phyloP scores from a whole-genome alignment of 1,140 invertebrate genomes.

The Apolygus lucorum region DNA sequence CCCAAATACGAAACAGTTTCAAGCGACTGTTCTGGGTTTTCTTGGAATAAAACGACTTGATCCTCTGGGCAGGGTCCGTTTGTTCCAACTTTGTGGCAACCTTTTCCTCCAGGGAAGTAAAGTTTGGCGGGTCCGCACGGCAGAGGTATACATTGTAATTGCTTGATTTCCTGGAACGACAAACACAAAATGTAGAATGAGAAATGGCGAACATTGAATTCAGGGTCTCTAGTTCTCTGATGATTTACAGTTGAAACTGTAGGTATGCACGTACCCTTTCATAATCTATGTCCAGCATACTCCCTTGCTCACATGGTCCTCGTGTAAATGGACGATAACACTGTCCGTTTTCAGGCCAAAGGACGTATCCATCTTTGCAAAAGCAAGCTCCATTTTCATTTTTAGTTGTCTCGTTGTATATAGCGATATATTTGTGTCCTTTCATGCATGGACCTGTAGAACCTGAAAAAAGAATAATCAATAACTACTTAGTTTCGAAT shows the following conservation, averaged over 20 bases:
- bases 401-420: conserved; percentile 30
- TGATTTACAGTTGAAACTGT: no score
- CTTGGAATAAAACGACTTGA: conserved; percentile 66
- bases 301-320: conserved; percentile 57
- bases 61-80: conserved; percentile 58
- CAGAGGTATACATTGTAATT: conserved; percentile 38
- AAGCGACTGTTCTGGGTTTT: conserved; percentile 58
- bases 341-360: conserved; percentile 51
- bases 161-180: no score
- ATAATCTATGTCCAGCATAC: conserved; percentile 44
- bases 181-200: no score
- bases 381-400: conserved; percentile 44
- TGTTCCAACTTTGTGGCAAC: conserved; percentile 64
- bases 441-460: conserved; percentile 57
- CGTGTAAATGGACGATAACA: conserved; percentile 67
- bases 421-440: conserved; percentile 52
- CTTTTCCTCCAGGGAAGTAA: conserved; percentile 59
- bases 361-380: conserved; percentile 60
- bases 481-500: no score
- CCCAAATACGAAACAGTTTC: conserved; percentile 75
- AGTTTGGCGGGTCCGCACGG: conserved; percentile 61
- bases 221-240: no score
- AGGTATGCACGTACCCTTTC: conserved; percentile 25
- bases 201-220: no score
- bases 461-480: no score